These are phyloP conservation scores for Loriculus beryllinus DNA, from an alignment of 2,797 vertebrate genomes.

Conservation along the genomic window DNA sequence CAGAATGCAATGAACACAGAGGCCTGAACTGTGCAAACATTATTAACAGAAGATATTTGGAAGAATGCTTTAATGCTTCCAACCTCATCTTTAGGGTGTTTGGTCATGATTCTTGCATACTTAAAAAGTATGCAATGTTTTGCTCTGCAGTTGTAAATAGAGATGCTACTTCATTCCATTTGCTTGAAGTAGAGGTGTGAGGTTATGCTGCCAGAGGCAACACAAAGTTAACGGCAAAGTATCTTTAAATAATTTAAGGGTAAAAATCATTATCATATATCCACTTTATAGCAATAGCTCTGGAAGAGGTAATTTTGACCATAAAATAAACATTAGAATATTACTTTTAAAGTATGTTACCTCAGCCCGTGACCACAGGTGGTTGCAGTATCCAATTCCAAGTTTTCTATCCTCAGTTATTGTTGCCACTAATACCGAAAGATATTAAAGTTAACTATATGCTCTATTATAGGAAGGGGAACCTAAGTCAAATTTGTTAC, in stretches of 20 bases:
- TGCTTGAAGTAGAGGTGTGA: background rate
- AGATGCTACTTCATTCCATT: background rate
- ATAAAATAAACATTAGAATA: background rate
- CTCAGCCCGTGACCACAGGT: background rate
- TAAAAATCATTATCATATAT: background rate
- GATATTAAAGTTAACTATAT: slow-evolving; percentile 49
- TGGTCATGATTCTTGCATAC: background rate
- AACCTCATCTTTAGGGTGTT: background rate
- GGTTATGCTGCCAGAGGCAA: background rate
- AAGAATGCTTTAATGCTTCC: background rate
- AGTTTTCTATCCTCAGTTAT: background rate
- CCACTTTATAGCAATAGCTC: background rate
- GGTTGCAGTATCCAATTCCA: background rate
- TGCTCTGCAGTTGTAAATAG: background rate
- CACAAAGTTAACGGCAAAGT: background rate
- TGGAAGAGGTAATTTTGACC: background rate
- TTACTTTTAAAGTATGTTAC: background rate
- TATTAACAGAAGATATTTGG: background rate
- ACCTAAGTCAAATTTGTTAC: slow-evolving; percentile 68
- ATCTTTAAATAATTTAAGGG: background rate
- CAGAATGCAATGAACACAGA: background rate
- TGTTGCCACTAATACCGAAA: slow-evolving; percentile 28
- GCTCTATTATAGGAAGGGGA: slow-evolving; percentile 72
- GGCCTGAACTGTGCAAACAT: background rate
- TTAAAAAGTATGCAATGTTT: background rate